These are phyloP conservation scores for Agrotis puta DNA, from an alignment of 2,888 invertebrate genomes.

Conservation along the genomic window DNA sequence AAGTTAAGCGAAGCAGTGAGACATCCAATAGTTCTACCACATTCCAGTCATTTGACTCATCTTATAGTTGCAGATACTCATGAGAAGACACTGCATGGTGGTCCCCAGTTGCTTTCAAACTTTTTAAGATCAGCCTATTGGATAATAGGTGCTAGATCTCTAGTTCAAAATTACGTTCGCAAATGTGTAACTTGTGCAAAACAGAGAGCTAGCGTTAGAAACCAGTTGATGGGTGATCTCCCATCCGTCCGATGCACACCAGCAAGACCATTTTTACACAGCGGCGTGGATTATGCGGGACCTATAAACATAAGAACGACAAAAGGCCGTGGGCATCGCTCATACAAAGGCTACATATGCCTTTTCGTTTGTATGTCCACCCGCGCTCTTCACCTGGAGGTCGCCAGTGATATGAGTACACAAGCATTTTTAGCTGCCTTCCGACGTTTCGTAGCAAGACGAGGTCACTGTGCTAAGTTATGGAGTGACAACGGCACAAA, in stretches of 20 bases:
- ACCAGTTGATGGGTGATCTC: conserved; percentile 6
- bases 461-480: conserved; percentile 12
- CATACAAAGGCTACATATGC: conserved; percentile 13
- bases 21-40: background rate
- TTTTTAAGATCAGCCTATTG: conserved; percentile 20
- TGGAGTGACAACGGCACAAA: too few species aligned
- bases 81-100: conserved; percentile 4
- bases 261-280: conserved; percentile 17
- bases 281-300: conserved; percentile 14
- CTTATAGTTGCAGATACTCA: conserved; percentile 15
- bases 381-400: conserved; percentile 2
- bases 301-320: conserved; percentile 9
- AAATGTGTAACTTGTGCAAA: conserved; percentile 1
- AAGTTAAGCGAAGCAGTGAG: background rate
- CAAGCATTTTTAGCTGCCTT: conserved; percentile 6
- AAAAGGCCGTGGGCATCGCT: conserved; percentile 11
- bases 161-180: conserved; percentile 4
- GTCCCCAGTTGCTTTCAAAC: conserved; percentile 5
- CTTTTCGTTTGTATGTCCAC: background rate
- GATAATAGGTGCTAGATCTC: background rate
- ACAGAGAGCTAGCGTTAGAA: background rate
- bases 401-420: conserved; percentile 3
- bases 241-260: conserved; percentile 3
- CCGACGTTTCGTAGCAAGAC: background rate
- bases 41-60: background rate